Base-by-base conservation (phyloP, 2,888 invertebrate species). In the Hylaea fasciaria region DNA sequence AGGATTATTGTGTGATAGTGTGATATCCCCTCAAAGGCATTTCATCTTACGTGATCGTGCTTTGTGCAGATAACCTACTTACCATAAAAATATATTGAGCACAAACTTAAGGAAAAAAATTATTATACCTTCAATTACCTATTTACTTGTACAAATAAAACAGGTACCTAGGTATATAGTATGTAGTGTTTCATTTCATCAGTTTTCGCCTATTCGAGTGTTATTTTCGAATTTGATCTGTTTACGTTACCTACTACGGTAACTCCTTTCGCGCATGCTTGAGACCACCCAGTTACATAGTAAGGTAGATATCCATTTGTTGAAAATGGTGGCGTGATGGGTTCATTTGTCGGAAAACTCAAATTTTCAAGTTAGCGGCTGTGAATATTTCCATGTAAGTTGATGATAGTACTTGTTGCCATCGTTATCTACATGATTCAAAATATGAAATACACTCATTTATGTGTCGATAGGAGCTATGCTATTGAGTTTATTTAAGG, bases 301-400 rank as follows among this genome's bases (percentile, higher is more conserved):
- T 81, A 77, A 69, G 66, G 67, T 57, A 74, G 79, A 74, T 85
- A 86, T 87, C 91, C 91, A 91, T 90, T 91, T 91, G 89, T 91
- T 87, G 88, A 87, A 91, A 89, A 91, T 92, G 91, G 90, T 86
- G 87, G 86, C 86, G 87, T 89, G 89, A 91, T 87, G 86, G 86
- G 83, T 80, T 81, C 83, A 80, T 81, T 85, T 84, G 86, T 86
- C 82, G 84, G 78, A 86, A 84, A 82, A 80, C 79, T 80, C 72
- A 69, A 78, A 82, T 87, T 87, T 90, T 88, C 86, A 85, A 84
- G 84, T 89, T 89, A 74, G 83, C 82, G 77, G 84, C 84, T 87
- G 82, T 79, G 78, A 75, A 71, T 73, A 83, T 82, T 81, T 81
- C 68, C 74, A 76, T 76, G 87, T 89, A 70, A 84, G 86, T 87